Conservation (phyloP, 2,888 invertebrate species). For the Antheraea yamamai region DNA sequence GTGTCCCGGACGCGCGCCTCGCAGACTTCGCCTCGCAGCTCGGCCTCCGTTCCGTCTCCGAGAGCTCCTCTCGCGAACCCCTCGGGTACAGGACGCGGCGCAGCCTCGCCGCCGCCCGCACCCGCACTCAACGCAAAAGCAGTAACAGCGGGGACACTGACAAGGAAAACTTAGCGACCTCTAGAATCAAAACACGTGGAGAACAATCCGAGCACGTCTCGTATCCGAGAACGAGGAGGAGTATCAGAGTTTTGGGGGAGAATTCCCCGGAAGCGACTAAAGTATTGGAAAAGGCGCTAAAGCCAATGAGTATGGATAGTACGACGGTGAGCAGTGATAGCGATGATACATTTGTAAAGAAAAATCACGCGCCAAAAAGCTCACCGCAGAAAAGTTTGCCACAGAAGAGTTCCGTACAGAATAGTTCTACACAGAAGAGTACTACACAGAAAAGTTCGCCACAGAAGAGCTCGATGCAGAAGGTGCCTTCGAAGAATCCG, state of each 20-base stretch:
- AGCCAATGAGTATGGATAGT: not conserved
- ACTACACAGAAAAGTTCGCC: no score
- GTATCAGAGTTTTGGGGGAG: not conserved
- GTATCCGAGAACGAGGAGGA: not conserved
- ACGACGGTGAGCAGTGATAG: not conserved
- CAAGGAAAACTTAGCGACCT: not conserved
- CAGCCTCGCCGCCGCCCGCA: not conserved
- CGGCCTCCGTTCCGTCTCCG: constrained; percentile 41
- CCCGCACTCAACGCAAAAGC: not conserved
- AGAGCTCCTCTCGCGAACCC: not conserved
- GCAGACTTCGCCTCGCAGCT: constrained; percentile 46
- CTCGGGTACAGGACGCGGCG: not conserved
- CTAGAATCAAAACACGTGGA: not conserved
- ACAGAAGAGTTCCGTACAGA: not conserved
- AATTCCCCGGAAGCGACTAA: not conserved
- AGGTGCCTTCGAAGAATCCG: not conserved
- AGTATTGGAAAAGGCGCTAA: not conserved
- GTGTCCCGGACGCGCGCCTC: constrained; percentile 35
- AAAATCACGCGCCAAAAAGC: not conserved
- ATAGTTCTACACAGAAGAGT: not conserved
- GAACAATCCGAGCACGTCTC: not conserved
- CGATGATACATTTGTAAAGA: not conserved
- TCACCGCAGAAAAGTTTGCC: not conserved
- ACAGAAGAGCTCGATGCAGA: not conserved
- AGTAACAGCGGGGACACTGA: not conserved